Conservation (phyloP, 1,140 invertebrate genomes). For the Drosophila bocki region DNA sequence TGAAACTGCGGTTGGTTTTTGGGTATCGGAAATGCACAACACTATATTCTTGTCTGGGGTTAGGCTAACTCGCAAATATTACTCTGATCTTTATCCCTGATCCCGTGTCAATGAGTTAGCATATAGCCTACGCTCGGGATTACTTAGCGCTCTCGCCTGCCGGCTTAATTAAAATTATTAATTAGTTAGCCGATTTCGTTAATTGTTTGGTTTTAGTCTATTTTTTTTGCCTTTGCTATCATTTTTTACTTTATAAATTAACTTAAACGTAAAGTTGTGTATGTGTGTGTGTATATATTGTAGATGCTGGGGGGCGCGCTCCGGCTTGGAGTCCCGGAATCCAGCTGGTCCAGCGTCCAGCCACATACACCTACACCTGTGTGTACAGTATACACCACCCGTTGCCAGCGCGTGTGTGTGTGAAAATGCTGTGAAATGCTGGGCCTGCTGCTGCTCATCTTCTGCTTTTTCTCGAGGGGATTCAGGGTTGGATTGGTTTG, state of each 20-base stretch:
- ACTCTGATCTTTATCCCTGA: slow-evolving; percentile 48
- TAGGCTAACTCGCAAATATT: slow-evolving; percentile 42
- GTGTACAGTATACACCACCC: slow-evolving; percentile 40
- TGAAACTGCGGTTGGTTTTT: slow-evolving; percentile 17
- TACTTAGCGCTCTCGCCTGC: slow-evolving; percentile 55
- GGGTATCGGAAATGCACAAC: slow-evolving; percentile 39
- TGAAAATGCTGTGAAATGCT: slow-evolving; percentile 41
- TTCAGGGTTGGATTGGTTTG: slow-evolving; percentile 19
- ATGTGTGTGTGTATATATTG: slow-evolving; percentile 59
- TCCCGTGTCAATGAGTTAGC: slow-evolving; percentile 45
- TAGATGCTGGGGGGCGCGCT: slow-evolving; percentile 33
- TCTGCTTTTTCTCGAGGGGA: slow-evolving; percentile 23
- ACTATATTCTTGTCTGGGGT: slow-evolving; percentile 38
- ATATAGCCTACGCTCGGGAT: slow-evolving; percentile 53
- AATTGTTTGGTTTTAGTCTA: slow-evolving; percentile 76
- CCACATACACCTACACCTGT: slow-evolving; percentile 65
- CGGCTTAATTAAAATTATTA: slow-evolving; percentile 66
- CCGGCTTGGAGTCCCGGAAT: slow-evolving; percentile 34
- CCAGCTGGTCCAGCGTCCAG: slow-evolving; percentile 35
- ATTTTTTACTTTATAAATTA: slow-evolving; percentile 83
- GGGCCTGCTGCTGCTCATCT: slow-evolving; percentile 21
- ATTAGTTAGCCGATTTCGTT: slow-evolving; percentile 72
- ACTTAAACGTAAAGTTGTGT: slow-evolving; percentile 83
- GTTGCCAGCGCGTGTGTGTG: slow-evolving; percentile 63
- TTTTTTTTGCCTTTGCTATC: slow-evolving; percentile 80